Conservation (phyloP, 2,113 vertebrate species). For the Rhea americana region DNA sequence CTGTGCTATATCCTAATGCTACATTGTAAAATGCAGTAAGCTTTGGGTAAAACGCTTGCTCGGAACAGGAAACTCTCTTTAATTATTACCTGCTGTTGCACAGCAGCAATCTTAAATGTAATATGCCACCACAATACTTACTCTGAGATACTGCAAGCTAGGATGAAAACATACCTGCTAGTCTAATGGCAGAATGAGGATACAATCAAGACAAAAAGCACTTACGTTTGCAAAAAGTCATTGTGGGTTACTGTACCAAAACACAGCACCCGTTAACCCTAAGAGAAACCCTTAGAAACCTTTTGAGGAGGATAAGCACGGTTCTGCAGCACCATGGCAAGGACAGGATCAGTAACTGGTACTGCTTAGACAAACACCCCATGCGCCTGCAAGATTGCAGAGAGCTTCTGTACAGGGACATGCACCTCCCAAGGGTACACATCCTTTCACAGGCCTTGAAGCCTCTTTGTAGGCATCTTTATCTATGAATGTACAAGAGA, state of each 20-base stretch:
- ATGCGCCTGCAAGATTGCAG: neutral
- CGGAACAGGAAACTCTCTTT: neutral
- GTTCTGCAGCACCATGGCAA: neutral
- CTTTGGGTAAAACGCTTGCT: neutral
- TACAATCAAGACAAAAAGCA: neutral
- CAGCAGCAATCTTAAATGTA: neutral
- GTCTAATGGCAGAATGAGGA: neutral
- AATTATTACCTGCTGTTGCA: neutral
- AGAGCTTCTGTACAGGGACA: neutral
- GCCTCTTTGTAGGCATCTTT: neutral
- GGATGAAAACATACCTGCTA: neutral
- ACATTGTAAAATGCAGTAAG: neutral
- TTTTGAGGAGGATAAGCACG: neutral
- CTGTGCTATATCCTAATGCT: neutral
- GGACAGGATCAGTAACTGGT: neutral
- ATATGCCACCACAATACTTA: neutral
- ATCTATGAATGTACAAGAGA: neutral
- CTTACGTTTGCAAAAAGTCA: neutral
- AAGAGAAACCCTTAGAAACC: neutral
- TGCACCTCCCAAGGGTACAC: too few species aligned
- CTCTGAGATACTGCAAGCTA: neutral
- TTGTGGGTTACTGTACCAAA: neutral
- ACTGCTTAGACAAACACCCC: neutral
- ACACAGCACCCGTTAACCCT: neutral
- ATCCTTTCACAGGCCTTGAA: neutral